Conservation (phyloP, 1,140 invertebrate genomes). For the Pentalonia nigronervosa region DNA sequence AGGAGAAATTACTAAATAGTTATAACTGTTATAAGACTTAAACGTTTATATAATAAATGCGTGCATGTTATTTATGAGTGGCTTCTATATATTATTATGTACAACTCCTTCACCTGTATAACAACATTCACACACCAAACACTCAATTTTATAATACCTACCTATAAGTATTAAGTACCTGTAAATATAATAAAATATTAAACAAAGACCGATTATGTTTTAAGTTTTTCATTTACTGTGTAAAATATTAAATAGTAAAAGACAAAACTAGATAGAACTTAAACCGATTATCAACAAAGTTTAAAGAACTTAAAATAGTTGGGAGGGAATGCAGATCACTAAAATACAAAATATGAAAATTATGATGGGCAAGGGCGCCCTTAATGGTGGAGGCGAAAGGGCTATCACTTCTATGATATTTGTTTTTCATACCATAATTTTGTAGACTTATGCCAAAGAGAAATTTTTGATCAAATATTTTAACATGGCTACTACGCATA, state of each 20-base stretch:
- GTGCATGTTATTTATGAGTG: background rate
- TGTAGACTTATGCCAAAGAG: background rate
- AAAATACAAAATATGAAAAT: background rate
- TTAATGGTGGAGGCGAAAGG: background rate
- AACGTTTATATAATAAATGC: background rate
- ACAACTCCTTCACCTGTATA: background rate
- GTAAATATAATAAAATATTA: background rate
- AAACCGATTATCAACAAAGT: background rate
- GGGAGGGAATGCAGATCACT: background rate
- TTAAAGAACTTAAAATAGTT: background rate
- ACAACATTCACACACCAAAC: background rate
- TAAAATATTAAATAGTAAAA: background rate
- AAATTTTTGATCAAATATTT: background rate
- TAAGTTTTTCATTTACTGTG: background rate
- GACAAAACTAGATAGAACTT: background rate
- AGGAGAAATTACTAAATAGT: background rate
- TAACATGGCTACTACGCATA: no score
- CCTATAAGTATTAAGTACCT: background rate
- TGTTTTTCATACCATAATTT: background rate
- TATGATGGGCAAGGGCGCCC: background rate
- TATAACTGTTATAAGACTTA: constrained; percentile 7
- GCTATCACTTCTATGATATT: background rate
- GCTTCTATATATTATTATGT: background rate
- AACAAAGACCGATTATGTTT: background rate
- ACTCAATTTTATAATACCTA: background rate